Evolutionary conservation across 2,797 vertebrate species (phyloP).

Genomic region (Moxostoma hubbsi): DNA sequence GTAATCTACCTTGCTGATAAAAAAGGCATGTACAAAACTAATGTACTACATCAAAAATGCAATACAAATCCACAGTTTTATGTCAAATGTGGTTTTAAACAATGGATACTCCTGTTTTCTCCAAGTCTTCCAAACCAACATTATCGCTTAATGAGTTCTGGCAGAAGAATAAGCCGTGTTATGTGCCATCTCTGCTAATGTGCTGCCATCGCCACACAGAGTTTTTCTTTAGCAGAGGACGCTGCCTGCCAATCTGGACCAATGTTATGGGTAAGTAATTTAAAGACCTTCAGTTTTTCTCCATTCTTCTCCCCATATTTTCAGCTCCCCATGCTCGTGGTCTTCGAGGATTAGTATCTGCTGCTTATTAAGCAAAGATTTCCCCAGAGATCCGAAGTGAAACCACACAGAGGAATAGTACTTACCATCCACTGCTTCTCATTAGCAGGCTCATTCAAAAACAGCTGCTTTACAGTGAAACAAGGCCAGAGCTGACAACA

Average conservation of each 20-base stretch:
- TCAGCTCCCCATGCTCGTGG: too few species aligned
- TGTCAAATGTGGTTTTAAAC: conserved; percentile 24
- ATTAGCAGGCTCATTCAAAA: conserved; percentile 43
- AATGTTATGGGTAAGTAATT: conserved; percentile 38
- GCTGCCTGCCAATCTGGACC: conserved; percentile 17
- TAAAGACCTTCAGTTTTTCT: conserved; percentile 11
- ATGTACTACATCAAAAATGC: background rate
- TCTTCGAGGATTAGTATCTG: conserved; percentile 10
- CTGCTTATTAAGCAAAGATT: background rate
- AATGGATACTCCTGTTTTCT: conserved; percentile 22
- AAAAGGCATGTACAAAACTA: too few species aligned
- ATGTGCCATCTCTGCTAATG: conserved; percentile 35
- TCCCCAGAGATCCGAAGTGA: conserved; percentile 15
- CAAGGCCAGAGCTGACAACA: conserved; percentile 4
- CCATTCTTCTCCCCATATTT: too few species aligned
- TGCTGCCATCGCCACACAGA: conserved; percentile 36
- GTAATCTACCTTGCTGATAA: too few species aligned
- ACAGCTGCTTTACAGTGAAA: conserved; percentile 26
- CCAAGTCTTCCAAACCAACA: conserved; percentile 40
- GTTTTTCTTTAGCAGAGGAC: conserved; percentile 46
- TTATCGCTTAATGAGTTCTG: conserved; percentile 49
- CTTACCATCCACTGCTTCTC: conserved; percentile 27
- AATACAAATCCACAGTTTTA: conserved; percentile 1
- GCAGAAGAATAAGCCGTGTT: conserved; percentile 36
- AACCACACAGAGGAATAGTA: background rate